Evolutionary conservation across 2,888 invertebrate species (phyloP), one percentile per base, ranked within the genome.

Genomic region (Volucella zonaria): DNA sequence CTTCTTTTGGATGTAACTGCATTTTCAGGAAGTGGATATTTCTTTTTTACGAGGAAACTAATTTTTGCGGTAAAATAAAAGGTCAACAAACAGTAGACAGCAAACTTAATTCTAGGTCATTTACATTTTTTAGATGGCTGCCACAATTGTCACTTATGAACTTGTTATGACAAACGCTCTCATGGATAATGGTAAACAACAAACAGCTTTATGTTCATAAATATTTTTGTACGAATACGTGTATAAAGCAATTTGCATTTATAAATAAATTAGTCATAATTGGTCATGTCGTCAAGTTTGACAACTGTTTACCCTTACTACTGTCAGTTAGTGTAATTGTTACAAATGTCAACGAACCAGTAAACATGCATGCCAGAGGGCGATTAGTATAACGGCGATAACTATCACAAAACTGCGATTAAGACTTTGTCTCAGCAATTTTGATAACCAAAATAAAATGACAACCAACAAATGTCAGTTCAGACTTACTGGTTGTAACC

Each of bases 141-240:
- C 94, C 38, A 93, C 94, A 11, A 93, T 95, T 75, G 92, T 94
- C n/a, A 95, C 95, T 42, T 95, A 95, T 87, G 95, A 95, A 89
- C 92, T 95, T n/a, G 94, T 95, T 73, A 91, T 95, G 75, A 90
- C 95, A 62, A 94, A 91, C 87, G 90, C 90, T 10, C 88, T 91
- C 23, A 89, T 89, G 71, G 88, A 88, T n/a, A 52, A 88, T 56
- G 89, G 89, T 43, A 83, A 89, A 73, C 89, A 90, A 68, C 85
- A 86, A 38, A 90, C 89, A 3, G 87, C 88, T 66, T 89, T 90
- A 82, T 91, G 91, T 83, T 81, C 76, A 15, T 51, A 31, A 56
- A 51, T 66, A 70, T 70, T 40, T 59, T 8, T 14, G 18, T 38
- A 23, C 42, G 10, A 49, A 10, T 23, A 18, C 23, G 11, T 61